Base-by-base conservation (phyloP, 37 sponge, comb jelly and placozoan species). In the Aphrocallistes beatrix region DNA sequence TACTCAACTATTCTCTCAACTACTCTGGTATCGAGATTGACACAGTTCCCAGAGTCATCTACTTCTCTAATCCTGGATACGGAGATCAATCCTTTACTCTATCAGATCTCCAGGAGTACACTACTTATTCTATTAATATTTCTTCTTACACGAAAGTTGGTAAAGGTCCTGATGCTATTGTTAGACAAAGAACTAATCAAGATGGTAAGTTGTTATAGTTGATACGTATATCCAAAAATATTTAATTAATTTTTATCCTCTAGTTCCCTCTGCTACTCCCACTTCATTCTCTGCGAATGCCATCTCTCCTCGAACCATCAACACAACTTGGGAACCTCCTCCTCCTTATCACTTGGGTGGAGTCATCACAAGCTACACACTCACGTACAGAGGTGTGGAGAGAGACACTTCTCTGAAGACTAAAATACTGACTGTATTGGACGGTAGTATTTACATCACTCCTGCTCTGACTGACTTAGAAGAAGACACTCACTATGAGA, bases 251-350 rank as follows among this genome's bases (percentile, higher is more conserved):
- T 32, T 28, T 13, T 60, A 60, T 13, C 17, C 17, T 60, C n/a
- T 60, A 60, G 75, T 60, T 60, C 75, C 75, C 10, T 25, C 75
- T 60, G 75, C 10, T 60, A 13, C n/a, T 60, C 75, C 75, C 75
- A 60, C 75, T 60, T 60, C 75, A 60, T 60, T 60, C 75, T 60
- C 75, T 13, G 75, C 75, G 10, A 60, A 60, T 60, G 75, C 75
- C 75, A 60, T 60, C 75, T 60, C 75, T 60, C 75, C 75, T 60
- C 10, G n/a, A 19, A 60, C n/a, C 75, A 60, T 60, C 75, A 60
- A 60, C 75, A 60, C 75, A 60, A 60, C 75, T 60, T 60, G 75
- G 75, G 75, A 60, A 60, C 75, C 75, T 60, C 75, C 75, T 25
- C 10, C 75, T 32, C 28, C 75, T 60, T 60, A 60, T 30, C 75